Evolutionary conservation across 1,140 invertebrate genomes (phyloP).

Genomic region (Amphibalanus amphitrite): DNA sequence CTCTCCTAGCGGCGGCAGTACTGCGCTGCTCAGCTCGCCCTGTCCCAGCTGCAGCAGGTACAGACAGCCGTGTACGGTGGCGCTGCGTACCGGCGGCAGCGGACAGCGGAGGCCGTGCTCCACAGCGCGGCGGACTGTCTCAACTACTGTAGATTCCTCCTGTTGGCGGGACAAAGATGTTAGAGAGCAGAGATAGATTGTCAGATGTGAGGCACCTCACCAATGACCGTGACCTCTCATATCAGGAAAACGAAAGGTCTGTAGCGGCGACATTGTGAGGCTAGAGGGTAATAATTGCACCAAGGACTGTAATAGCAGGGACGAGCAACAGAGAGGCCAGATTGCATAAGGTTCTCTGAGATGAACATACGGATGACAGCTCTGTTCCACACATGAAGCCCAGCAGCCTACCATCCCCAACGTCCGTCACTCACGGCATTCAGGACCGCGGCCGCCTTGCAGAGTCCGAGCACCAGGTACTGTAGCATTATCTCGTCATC

Average conservation of each 20-base stretch:
- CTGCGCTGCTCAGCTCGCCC: constrained; percentile 41
- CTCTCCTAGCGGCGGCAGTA: neutral
- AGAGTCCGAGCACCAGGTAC: constrained; percentile 46
- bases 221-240: no score
- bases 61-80: constrained; percentile 51
- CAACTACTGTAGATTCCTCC: constrained; percentile 15
- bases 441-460: constrained; percentile 48
- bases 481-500: constrained; percentile 54
- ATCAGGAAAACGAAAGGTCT: no score
- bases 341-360: no score
- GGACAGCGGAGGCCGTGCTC: constrained; percentile 43
- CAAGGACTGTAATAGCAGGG: no score
- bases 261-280: no score
- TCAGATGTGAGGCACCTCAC: no score
- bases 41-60: constrained; percentile 51
- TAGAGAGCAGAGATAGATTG: no score
- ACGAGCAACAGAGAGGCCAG: no score
- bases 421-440: constrained; percentile 23
- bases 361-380: no score
- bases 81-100: constrained; percentile 44
- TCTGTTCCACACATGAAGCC: no score
- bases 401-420: no score
- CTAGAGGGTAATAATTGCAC: no score
- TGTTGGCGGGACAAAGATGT: neutral
- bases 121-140: constrained; percentile 43